Conservation (phyloP, 2,888 invertebrate genomes). For the Oscheius sp. region DNA sequence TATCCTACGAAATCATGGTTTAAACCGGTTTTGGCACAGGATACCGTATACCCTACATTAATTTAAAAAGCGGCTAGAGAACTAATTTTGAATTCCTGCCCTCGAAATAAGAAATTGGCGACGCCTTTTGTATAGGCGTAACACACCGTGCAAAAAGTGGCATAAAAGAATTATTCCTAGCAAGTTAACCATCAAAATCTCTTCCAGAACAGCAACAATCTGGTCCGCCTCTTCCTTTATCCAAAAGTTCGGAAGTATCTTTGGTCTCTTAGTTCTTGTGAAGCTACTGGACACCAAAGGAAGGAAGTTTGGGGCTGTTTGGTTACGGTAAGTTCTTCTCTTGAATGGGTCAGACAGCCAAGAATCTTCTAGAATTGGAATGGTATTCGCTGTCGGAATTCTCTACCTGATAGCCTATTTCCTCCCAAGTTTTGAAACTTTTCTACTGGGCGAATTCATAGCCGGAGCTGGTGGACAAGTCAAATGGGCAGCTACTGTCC, state of each 20-base stretch:
- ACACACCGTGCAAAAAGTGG: too few species aligned
- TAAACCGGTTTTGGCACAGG: too few species aligned
- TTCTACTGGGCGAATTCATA: not conserved
- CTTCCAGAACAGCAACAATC: not conserved
- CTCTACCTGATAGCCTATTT: slow-evolving; percentile 2
- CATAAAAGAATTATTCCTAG: too few species aligned
- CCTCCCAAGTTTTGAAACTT: slow-evolving; percentile 17
- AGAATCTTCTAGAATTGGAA: not conserved
- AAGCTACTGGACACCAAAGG: slow-evolving; percentile 4
- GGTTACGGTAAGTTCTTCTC: slow-evolving; percentile 3
- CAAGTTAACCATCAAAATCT: too few species aligned
- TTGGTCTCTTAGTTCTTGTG: slow-evolving; percentile 1
- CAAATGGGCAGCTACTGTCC: not conserved
- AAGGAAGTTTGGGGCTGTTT: slow-evolving; percentile 15
- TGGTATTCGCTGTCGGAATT: not conserved
- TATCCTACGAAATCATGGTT: too few species aligned
- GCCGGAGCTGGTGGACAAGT: not conserved
- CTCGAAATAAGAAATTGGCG: too few species aligned
- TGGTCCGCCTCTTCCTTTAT: slow-evolving; percentile 1
- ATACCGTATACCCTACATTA: too few species aligned
- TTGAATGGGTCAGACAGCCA: not conserved
- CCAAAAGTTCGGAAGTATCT: slow-evolving; percentile 2
- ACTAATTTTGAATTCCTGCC: too few species aligned
- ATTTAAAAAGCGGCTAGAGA: too few species aligned
- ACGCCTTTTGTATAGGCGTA: too few species aligned